Percentiles rank a stretch among this genome's conserved stretches.
These are phyloP conservation scores for Condylura cristata DNA, from an alignment of 2,113 vertebrate species.

Conservation along the genomic window DNA sequence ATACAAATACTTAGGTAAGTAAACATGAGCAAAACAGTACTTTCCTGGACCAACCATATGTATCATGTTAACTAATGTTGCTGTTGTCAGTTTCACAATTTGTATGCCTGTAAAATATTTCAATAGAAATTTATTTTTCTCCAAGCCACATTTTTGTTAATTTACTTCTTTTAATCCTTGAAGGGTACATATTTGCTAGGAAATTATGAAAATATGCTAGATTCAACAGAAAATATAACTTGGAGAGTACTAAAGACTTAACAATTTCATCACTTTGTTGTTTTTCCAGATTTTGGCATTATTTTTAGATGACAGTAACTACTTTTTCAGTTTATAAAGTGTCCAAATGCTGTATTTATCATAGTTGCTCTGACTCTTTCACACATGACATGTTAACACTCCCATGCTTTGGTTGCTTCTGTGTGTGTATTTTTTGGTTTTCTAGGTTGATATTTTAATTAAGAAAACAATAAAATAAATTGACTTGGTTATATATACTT, in stretches of 20 bases:
- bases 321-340: slow-evolving; percentile 2
- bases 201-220: slow-evolving; percentile 12
- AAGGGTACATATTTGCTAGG: not conserved
- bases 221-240: not conserved
- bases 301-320: not conserved
- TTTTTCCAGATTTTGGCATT: not conserved
- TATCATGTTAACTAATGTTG: slow-evolving; percentile 35
- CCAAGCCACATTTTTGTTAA: not conserved
- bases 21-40: not conserved
- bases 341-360: not conserved
- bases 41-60: not conserved
- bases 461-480: not conserved
- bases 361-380: not conserved
- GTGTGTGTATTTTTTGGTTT: not conserved
- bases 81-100: not conserved
- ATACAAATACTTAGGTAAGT: not conserved
- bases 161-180: not conserved
- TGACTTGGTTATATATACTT: not conserved
- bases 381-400: not conserved
- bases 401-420: not conserved
- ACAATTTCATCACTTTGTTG: not conserved
- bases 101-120: not conserved
- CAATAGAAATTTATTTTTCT: not conserved
- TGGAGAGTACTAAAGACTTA: not conserved
- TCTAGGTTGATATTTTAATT: not conserved